A percentile compares a stretch with the other conserved stretches of the same genome.
Conservation (phyloP, 53 echinoderm and acorn worm genomes). For the Paracentrotus lividus region DNA sequence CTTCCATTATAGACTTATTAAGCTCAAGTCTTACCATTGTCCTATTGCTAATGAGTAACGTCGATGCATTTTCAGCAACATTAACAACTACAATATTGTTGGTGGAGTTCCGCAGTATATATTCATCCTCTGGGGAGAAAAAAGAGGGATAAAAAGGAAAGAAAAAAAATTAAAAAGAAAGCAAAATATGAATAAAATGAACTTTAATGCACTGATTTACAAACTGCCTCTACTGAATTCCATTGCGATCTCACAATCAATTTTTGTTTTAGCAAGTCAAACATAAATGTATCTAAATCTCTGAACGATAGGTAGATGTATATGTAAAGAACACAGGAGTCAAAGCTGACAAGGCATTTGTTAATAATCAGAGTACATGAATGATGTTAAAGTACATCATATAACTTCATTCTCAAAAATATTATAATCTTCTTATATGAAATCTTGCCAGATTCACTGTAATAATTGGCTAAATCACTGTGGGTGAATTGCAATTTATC, state of each 20-base stretch:
- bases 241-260: neutral
- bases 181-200: neutral
- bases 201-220: neutral
- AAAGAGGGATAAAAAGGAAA: neutral
- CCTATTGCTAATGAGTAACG: slow-evolving; percentile 79
- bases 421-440: no score
- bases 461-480: no score
- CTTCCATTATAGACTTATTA: neutral
- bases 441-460: neutral
- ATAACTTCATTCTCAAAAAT: no score
- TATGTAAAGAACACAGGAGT: neutral
- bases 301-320: neutral
- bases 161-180: neutral
- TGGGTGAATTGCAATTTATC: no score
- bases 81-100: slow-evolving; percentile 75
- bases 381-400: no score
- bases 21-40: slow-evolving; percentile 77
- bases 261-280: neutral
- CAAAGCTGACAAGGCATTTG: no score
- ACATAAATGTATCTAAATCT: neutral
- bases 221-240: neutral
- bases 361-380: no score
- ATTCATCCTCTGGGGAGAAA: slow-evolving; percentile 57
- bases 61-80: slow-evolving; percentile 62
- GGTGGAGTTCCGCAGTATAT: slow-evolving; percentile 62